Evolutionary conservation across 2,888 invertebrate species (phyloP), one percentile per base, ranked within the genome.

Genomic region (Torymus texanus): DNA sequence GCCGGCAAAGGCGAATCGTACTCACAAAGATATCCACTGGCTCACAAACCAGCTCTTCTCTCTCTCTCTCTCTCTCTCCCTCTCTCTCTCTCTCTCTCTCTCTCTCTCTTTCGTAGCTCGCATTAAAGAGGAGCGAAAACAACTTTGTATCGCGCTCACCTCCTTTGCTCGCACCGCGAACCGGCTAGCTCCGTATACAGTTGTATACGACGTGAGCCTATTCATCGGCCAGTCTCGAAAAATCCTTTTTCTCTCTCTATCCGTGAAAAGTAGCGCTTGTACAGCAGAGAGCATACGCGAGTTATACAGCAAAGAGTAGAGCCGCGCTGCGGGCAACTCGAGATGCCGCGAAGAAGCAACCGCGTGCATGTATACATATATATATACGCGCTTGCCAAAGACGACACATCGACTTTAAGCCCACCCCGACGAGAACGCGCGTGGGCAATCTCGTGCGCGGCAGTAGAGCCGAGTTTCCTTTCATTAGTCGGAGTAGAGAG

Each of bases 401-500:
- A 88, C 86, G 87, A 87, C 86, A 86, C 85, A 85, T 88, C 88
- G 87, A 88, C 88, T 88, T 88, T 88, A 86, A 89, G 87, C 86
- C 87, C 62, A 65, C 14, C 18, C 41, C 58, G 50, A 53, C 41
- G 77, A 56, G 53, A 66, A 70, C 29, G 16, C 14, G 66, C 83
- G 61, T 78, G 83, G 84, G 88, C 86, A 88, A 87, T 86, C 87
- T 86, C 86, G 85, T 66, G 76, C 76, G 21, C 76, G 21, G 41
- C 41, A 41, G 41, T 41, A 74, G 83, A 86, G 86, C 87, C 85
- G 87, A 88, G 88, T 88, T 88, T 89, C 89, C 88, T 89, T 90
- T 90, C 90, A 90, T 90, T 90, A 90, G 88, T 88, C 86, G 89
- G 85, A 89, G 89, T 89, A 88, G 87, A 55, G 75, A 41, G 41